Evolutionary conservation across 2,888 invertebrate species (phyloP).

Genomic region (Uloborus plumipes): DNA sequence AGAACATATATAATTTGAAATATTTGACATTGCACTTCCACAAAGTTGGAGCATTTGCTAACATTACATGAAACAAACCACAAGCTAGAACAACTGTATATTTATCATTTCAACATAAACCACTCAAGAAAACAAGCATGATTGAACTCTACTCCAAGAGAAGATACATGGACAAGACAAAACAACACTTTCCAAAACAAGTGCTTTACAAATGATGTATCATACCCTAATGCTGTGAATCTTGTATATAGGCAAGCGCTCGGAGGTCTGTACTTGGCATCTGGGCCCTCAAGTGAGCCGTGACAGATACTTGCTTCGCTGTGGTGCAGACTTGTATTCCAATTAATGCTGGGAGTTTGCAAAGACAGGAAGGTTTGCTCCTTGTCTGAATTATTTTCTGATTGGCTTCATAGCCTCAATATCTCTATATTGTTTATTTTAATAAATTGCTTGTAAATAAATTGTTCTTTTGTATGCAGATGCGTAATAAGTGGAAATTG

Average conservation of each 20-base stretch:
- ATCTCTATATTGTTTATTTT: slow-evolving; percentile 11
- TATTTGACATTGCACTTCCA: too few species aligned
- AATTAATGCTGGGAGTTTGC: slow-evolving; percentile 52
- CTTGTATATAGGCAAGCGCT: slow-evolving; percentile 54
- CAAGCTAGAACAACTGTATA: neutral
- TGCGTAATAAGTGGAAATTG: neutral
- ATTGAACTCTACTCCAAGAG: slow-evolving; percentile 23
- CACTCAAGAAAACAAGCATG: slow-evolving; percentile 48
- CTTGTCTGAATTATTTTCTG: slow-evolving; percentile 59
- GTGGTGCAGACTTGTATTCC: slow-evolving; percentile 39
- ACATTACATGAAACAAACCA: slow-evolving; percentile 1
- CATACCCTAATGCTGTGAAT: slow-evolving; percentile 48
- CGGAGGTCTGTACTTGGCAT: slow-evolving; percentile 21
- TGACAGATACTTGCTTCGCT: slow-evolving; percentile 29
- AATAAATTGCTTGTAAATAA: too few species aligned
- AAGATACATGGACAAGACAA: slow-evolving; percentile 30
- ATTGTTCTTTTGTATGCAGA: slow-evolving; percentile 8
- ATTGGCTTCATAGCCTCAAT: slow-evolving; percentile 30
- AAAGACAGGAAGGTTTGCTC: slow-evolving; percentile 62
- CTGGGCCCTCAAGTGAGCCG: slow-evolving; percentile 35
- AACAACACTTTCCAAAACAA: slow-evolving; percentile 7
- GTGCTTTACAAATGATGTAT: slow-evolving; percentile 1
- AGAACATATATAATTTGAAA: too few species aligned
- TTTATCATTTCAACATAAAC: neutral
- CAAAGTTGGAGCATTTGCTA: neutral